Conservation (phyloP, 30 jellyfish, hydroid and myxozoan species). For the Hydractinia echinata region DNA sequence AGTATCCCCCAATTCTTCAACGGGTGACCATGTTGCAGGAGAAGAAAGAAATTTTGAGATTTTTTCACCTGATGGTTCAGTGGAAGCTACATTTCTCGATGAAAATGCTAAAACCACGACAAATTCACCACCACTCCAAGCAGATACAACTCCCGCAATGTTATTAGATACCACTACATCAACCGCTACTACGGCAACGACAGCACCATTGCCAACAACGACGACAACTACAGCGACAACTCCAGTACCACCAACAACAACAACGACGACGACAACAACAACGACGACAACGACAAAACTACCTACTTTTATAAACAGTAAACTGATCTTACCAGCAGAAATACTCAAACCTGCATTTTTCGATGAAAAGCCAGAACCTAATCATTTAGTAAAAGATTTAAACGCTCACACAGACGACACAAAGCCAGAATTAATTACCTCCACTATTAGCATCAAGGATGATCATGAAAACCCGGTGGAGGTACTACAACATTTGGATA, state of each 20-base stretch:
- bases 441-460: background rate
- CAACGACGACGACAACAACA: background rate
- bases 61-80: too few relatives aligned
- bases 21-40: background rate
- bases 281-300: conserved; percentile 6
- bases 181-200: background rate
- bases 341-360: conserved; percentile 27
- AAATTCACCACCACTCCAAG: too few relatives aligned
- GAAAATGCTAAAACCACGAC: too few relatives aligned
- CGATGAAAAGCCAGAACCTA: background rate
- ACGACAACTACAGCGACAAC: background rate
- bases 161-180: background rate
- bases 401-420: background rate
- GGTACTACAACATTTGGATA: background rate
- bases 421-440: background rate
- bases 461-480: conserved; percentile 15
- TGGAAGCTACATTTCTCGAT: too few relatives aligned
- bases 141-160: background rate
- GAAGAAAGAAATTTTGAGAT: background rate
- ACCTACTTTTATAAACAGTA: conserved; percentile 6
- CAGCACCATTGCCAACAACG: conserved; percentile 2
- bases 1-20: background rate
- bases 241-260: background rate
- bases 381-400: background rate
- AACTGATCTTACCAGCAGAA: background rate